phyloP scores from a whole-genome alignment of 2,113 vertebrate genomes.

The Astur gentilis region DNA sequence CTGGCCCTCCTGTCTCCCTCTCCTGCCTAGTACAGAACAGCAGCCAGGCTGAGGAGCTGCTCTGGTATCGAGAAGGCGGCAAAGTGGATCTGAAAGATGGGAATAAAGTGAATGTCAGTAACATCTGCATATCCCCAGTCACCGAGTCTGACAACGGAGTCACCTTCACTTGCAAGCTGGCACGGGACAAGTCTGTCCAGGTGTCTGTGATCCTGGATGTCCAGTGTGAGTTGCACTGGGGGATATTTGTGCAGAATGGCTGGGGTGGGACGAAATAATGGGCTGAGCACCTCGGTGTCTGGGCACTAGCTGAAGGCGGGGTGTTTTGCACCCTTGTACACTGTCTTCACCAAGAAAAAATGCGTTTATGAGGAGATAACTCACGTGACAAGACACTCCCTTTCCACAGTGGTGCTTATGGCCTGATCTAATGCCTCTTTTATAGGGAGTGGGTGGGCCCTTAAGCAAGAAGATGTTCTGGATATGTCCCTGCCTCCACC shows the following conservation, averaged over 20 bases:
- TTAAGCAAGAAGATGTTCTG: not conserved
- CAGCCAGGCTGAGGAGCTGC: slow-evolving; percentile 61
- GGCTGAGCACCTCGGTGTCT: not conserved
- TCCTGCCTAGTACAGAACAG: slow-evolving; percentile 59
- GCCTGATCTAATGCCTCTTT: not conserved
- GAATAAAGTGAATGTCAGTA: slow-evolving; percentile 73
- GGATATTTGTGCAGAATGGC: not conserved
- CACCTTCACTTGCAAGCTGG: slow-evolving; percentile 71
- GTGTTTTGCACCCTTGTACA: not conserved
- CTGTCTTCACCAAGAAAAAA: slow-evolving; percentile 30
- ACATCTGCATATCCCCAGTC: slow-evolving; percentile 68
- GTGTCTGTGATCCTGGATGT: slow-evolving; percentile 71
- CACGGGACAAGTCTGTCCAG: slow-evolving; percentile 32
- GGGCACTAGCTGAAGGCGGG: not conserved
- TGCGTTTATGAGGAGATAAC: not conserved
- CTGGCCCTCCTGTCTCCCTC: slow-evolving; percentile 8
- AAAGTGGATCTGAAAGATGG: slow-evolving; percentile 55
- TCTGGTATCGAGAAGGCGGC: slow-evolving; percentile 66
- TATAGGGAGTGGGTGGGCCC: slow-evolving; percentile 11
- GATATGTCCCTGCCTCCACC: not conserved
- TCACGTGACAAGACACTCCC: slow-evolving; percentile 10
- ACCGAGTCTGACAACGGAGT: slow-evolving; percentile 51
- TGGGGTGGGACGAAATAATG: not conserved
- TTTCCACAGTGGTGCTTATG: not conserved
- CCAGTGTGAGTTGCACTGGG: slow-evolving; percentile 66